Percentiles rank a stretch among this genome's conserved stretches.
phyloP scores from a whole-genome alignment of 2,888 invertebrate species.

The Troides oblongomaculatus region DNA sequence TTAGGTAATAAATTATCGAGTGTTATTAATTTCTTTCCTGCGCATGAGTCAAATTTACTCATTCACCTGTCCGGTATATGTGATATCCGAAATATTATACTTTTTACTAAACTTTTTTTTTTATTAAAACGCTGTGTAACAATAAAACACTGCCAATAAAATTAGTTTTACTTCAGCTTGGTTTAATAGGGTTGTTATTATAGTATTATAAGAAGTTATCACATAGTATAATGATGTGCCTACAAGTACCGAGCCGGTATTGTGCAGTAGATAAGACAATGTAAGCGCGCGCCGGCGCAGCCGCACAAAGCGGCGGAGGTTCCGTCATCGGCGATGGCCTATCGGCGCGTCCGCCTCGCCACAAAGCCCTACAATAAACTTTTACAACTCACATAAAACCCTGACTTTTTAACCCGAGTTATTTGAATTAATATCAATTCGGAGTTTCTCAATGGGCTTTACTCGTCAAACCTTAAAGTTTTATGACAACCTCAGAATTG shows the following conservation, averaged over 20 bases:
- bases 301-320: conserved; percentile 44
- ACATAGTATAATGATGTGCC: conserved; percentile 14
- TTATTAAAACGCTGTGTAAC: not conserved
- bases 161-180: not conserved
- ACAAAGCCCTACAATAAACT: conserved; percentile 79
- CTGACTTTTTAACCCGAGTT: conserved; percentile 80
- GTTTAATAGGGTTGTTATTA: conserved; percentile 19
- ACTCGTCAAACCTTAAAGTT: conserved; percentile 79
- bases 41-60: too few relatives aligned
- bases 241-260: conserved; percentile 12
- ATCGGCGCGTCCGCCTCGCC: conserved; percentile 76
- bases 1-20: too few relatives aligned
- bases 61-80: too few relatives aligned
- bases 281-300: conserved; percentile 37
- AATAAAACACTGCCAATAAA: not conserved
- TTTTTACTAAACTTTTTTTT: too few relatives aligned
- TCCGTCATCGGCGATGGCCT: conserved; percentile 64
- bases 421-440: conserved; percentile 81
- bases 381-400: conserved; percentile 79
- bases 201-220: conserved; percentile 24
- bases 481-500: conserved; percentile 76
- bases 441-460: conserved; percentile 79
- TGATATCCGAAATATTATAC: too few relatives aligned
- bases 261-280: conserved; percentile 34
- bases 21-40: too few relatives aligned